Percentiles rank a stretch among this genome's conserved stretches.
These are phyloP conservation scores for Leucoptera coffeella DNA, from an alignment of 2,888 invertebrate species.

Conservation along the genomic window DNA sequence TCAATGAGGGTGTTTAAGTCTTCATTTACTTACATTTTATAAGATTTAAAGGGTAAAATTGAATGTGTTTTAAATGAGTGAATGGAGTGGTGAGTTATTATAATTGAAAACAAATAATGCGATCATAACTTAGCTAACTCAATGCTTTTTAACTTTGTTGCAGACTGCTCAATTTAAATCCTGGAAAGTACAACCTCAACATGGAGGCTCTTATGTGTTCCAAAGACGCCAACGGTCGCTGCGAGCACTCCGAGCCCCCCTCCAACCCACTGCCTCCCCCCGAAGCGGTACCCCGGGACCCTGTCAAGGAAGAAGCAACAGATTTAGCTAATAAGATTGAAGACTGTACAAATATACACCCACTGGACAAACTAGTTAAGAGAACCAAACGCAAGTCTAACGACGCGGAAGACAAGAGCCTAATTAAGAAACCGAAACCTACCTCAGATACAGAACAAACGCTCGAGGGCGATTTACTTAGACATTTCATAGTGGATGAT, in stretches of 20 bases:
- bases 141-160: constrained; percentile 6
- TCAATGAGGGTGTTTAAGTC: too few species aligned
- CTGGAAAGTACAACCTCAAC: constrained; percentile 32
- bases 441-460: constrained; percentile 16
- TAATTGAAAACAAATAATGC: too few species aligned
- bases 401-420: constrained; percentile 11
- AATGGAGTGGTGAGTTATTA: too few species aligned
- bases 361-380: constrained; percentile 27
- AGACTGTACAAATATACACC: constrained; percentile 26
- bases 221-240: constrained; percentile 30
- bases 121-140: too few species aligned
- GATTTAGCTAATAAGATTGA: constrained; percentile 13
- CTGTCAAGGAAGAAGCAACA: constrained; percentile 12
- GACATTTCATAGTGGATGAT: not conserved
- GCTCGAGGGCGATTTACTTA: constrained; percentile 4
- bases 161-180: constrained; percentile 31
- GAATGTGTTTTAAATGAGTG: too few species aligned
- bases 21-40: too few species aligned
- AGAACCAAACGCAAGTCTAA: constrained; percentile 26
- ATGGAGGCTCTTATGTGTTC: constrained; percentile 30
- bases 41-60: too few species aligned
- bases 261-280: constrained; percentile 15
- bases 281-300: constrained; percentile 9
- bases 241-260: constrained; percentile 21
- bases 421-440: constrained; percentile 24